Evolutionary conservation across 2,113 vertebrate species (phyloP).

Genomic region (Myotis lucifugus): DNA sequence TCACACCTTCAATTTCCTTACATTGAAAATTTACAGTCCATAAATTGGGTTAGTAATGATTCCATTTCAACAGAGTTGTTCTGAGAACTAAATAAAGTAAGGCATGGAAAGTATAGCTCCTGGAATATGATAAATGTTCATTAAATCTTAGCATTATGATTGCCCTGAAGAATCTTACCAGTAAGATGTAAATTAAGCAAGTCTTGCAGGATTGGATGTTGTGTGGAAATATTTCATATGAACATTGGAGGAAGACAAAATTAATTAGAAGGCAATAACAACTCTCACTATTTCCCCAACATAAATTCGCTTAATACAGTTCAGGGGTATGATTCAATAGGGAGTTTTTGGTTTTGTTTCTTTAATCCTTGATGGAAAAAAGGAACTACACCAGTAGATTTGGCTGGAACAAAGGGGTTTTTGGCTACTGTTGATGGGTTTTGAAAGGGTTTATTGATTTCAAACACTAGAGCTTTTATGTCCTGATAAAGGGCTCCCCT

Average conservation of each 20-base stretch:
- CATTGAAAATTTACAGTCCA: background rate
- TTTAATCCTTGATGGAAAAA: slow-evolving; percentile 28
- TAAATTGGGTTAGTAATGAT: background rate
- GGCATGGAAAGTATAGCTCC: background rate
- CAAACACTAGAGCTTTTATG: slow-evolving; percentile 28
- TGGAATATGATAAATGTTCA: background rate
- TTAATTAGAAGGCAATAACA: background rate
- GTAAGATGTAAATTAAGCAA: background rate
- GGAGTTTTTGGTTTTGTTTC: background rate
- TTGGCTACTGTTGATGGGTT: background rate
- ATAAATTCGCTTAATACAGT: background rate
- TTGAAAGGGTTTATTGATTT: slow-evolving; percentile 52
- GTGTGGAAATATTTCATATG: background rate
- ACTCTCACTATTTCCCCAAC: background rate
- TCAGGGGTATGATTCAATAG: background rate
- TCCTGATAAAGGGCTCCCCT: background rate
- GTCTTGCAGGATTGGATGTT: background rate
- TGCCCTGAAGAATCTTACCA: background rate
- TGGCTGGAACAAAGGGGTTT: background rate
- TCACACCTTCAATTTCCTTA: background rate
- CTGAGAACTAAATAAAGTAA: background rate
- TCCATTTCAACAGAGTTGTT: background rate
- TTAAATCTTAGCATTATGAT: background rate
- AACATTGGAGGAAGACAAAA: background rate
- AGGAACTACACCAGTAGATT: background rate